A percentile compares a stretch with the other conserved stretches of the same genome.
Evolutionary conservation across 2,797 vertebrate genomes (phyloP).

Genomic region (Phrynocephalus guinanensis): DNA sequence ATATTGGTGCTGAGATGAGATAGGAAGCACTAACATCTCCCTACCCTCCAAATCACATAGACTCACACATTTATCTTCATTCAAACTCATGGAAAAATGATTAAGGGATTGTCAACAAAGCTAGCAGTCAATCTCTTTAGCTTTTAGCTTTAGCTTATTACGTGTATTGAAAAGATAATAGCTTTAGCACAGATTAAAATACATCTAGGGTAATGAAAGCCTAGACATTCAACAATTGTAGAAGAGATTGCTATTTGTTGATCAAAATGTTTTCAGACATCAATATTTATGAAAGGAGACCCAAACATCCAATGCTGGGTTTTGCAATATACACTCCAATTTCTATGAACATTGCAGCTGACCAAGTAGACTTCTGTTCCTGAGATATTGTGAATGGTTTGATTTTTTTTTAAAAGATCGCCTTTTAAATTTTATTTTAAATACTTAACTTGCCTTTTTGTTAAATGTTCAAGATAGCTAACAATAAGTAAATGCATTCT

Average conservation of each 20-base stretch:
- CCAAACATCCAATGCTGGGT: background rate
- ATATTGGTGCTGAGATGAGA: constrained; percentile 9
- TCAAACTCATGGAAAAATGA: constrained; percentile 24
- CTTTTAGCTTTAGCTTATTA: constrained; percentile 43
- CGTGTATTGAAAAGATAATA: constrained; percentile 49
- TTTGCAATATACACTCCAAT: background rate
- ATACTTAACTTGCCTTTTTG: background rate
- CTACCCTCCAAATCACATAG: background rate
- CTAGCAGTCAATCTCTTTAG: background rate
- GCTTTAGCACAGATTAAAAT: constrained; percentile 35
- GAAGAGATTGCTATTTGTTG: constrained; percentile 21
- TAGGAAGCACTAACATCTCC: constrained; percentile 1
- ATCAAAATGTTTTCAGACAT: constrained; percentile 28
- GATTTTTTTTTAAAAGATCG: constrained; percentile 4
- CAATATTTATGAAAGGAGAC: constrained; percentile 1
- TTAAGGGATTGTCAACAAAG: constrained; percentile 16
- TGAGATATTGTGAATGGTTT: background rate
- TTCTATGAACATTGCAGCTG: background rate
- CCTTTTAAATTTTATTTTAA: background rate
- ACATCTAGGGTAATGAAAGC: constrained; percentile 26
- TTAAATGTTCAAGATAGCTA: background rate
- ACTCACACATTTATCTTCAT: constrained; percentile 32
- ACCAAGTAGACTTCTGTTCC: background rate
- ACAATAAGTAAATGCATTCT: background rate
- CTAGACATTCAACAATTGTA: constrained; percentile 1